Evolutionary conservation across 2,113 vertebrate genomes (phyloP).

Genomic region (Saguinus imperator): DNA sequence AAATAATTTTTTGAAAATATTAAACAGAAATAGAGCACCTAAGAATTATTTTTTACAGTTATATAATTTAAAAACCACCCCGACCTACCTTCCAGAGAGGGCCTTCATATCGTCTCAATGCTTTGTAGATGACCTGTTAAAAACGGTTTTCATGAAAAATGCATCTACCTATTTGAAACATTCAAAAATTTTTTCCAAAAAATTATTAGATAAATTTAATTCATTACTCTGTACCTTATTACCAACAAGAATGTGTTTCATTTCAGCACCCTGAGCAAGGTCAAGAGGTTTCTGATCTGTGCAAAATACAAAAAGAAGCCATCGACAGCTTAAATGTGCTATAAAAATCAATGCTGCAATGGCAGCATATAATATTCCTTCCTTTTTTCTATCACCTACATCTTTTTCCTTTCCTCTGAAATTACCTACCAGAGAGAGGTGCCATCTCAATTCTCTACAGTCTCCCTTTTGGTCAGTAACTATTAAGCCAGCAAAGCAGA

Average conservation of each 20-base stretch:
- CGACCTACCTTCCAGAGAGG: conserved; percentile 92
- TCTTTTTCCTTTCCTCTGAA: background rate
- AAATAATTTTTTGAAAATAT: background rate
- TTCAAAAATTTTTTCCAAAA: background rate
- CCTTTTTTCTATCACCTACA: background rate
- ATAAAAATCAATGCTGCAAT: background rate
- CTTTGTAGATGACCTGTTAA: conserved; percentile 83
- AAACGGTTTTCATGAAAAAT: conserved; percentile 56
- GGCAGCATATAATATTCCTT: background rate
- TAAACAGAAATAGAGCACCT: background rate
- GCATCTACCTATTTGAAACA: background rate
- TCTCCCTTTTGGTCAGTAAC: background rate
- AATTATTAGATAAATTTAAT: background rate
- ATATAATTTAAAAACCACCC: background rate
- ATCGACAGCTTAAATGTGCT: background rate
- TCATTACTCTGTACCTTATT: conserved; percentile 85
- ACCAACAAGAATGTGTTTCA: conserved; percentile 87
- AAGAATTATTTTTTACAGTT: background rate
- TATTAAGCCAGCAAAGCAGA: background rate
- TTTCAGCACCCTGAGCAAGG: conserved; percentile 89
- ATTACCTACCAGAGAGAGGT: background rate
- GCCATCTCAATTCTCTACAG: background rate
- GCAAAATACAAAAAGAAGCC: conserved; percentile 30
- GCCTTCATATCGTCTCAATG: conserved; percentile 89
- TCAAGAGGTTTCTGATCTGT: conserved; percentile 91